Conservation (phyloP, 2,113 vertebrate genomes). For the Synchiropus splendidus region DNA sequence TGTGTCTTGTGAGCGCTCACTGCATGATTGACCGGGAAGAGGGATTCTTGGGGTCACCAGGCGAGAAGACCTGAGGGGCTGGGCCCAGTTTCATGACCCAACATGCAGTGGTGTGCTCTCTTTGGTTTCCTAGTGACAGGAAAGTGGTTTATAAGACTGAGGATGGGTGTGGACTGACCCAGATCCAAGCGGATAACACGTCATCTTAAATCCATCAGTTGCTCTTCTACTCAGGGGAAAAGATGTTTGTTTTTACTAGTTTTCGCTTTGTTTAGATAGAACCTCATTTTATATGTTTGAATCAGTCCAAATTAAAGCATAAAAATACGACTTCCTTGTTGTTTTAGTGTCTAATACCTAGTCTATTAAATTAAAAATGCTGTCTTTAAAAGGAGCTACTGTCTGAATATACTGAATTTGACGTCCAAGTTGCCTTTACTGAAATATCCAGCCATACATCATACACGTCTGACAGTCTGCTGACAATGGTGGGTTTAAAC, state of each 20-base stretch:
- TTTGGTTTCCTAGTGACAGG: constrained; percentile 39
- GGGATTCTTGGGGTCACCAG: constrained; percentile 23
- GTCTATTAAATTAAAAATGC: background rate
- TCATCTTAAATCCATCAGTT: constrained; percentile 10
- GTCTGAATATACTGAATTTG: constrained; percentile 3
- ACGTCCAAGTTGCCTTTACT: background rate
- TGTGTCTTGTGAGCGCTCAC: constrained; percentile 3
- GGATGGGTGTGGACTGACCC: constrained; percentile 16
- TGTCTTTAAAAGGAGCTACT: background rate
- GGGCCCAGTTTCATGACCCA: constrained; percentile 28
- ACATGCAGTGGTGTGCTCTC: constrained; percentile 26
- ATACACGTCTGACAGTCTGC: constrained; percentile 8
- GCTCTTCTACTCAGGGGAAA: background rate
- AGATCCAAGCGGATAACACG: constrained; percentile 9
- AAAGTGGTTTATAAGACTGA: constrained; percentile 23
- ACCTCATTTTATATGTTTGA: background rate
- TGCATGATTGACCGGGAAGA: constrained; percentile 44
- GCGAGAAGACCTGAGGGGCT: constrained; percentile 21
- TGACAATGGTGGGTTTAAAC: constrained; percentile 9
- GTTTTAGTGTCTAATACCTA: too few species aligned
- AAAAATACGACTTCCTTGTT: background rate
- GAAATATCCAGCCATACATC: constrained; percentile 8
- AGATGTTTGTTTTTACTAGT: too few species aligned
- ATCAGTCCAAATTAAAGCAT: background rate
- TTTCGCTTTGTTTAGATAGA: background rate